Percentiles rank a stretch among this genome's conserved stretches.
These are phyloP conservation scores for Hydroisotoma schaefferi DNA, from an alignment of 2,888 invertebrate species.

Conservation along the genomic window DNA sequence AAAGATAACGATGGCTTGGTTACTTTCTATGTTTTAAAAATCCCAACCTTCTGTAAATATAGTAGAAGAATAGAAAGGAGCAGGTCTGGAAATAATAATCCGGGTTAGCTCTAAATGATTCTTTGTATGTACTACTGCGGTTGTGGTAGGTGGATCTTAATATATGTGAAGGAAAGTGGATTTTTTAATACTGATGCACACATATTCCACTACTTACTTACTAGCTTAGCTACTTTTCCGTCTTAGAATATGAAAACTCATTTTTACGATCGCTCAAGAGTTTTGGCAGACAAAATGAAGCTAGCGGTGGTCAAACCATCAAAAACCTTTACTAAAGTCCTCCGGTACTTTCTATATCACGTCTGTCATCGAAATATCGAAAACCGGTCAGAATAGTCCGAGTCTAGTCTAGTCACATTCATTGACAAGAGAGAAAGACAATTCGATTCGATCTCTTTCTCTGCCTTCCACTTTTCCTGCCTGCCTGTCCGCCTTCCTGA, in stretches of 20 bases:
- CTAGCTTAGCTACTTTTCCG: too few species aligned
- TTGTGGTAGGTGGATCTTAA: conserved; percentile 1
- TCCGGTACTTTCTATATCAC: conserved; percentile 21
- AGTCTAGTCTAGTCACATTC: too few species aligned
- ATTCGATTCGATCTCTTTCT: conserved; percentile 28
- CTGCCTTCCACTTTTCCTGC: too few species aligned
- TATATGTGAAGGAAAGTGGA: conserved; percentile 25
- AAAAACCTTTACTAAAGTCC: conserved; percentile 31
- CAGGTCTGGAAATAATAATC: conserved; percentile 14
- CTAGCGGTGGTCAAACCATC: conserved; percentile 47
- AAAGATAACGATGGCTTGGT: too few species aligned
- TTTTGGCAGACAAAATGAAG: conserved; percentile 47
- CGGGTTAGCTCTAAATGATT: background rate
- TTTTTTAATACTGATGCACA: conserved; percentile 26
- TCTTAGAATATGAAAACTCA: conserved; percentile 45
- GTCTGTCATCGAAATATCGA: conserved; percentile 37
- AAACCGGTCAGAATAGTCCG: conserved; percentile 8
- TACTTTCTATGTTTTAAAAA: too few species aligned
- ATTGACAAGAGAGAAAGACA: conserved; percentile 33
- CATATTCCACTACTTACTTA: conserved; percentile 26
- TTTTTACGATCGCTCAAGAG: conserved; percentile 47
- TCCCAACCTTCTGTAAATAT: too few species aligned
- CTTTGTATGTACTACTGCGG: background rate
- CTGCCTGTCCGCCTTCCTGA: background rate
- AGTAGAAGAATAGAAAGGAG: background rate